Evolutionary conservation across 2,113 vertebrate species (phyloP), one percentile per base, ranked within the genome.

Genomic region (Enhydra lutris): DNA sequence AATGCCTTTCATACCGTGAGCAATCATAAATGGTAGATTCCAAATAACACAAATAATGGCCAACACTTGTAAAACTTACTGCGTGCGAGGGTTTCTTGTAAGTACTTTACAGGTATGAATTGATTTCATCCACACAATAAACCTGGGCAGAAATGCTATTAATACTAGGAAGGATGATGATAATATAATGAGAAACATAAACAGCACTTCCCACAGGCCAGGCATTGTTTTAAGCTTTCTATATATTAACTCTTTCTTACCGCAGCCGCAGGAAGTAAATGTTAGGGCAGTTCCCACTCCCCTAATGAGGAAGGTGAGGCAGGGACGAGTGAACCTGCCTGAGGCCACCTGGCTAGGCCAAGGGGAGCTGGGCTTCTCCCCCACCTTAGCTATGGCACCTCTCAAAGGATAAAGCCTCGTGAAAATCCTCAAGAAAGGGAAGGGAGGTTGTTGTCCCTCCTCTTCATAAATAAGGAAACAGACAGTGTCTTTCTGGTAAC

Each of bases 401-500:
- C 39, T 71, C 45, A 84, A 34, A 87, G 18, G 36, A 24, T n/a
- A 57, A 92, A 81, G 17, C 4, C 12, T 67, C 26, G 31, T 3
- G 12, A 90, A 86, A 88, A 81, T 31, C 23, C 45, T 20, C 12
- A 55, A 52, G 24, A 45, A 82, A 10, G 6, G 42, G 17, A 94
- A 84, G 4, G 9, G 2, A n/a, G 3, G 29, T 0, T 47, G 15
- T 2, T 34, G 2, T 24, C 36, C 17, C 80, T 85, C 24, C 42
- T 79, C 6, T 79, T 88, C 90, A 17, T 17, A 67, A 67, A 17
- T 67, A 34, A 67, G 6, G 63, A 67, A 34, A 67, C 7, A 6
- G 29, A 20, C 74, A 1, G 1, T 26, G 39, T 92, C 55, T 86
- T 85, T 83, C 61, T 65, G 13, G 34, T 65, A 78, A 74, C n/a